Conservation (phyloP, 2,888 invertebrate species). For the Escarpia spicata region DNA sequence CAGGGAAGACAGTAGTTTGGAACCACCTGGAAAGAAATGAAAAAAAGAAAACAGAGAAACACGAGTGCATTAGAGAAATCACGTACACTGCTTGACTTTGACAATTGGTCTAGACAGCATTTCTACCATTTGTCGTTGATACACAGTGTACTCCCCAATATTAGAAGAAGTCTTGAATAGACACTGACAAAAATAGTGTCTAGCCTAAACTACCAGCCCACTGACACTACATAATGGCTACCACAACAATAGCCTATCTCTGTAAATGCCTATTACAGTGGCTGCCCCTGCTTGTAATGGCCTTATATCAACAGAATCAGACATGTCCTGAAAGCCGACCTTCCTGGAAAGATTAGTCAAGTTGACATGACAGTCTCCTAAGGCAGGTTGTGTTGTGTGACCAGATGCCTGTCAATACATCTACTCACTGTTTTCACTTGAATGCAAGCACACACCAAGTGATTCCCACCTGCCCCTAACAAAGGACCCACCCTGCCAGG, state of each 20-base stretch:
- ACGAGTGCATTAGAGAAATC: no score
- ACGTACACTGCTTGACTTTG: not conserved
- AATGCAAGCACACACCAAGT: not conserved
- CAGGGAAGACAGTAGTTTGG: no score
- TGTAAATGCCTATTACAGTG: not conserved
- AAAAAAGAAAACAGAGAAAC: no score
- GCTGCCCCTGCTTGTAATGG: not conserved
- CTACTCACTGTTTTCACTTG: not conserved
- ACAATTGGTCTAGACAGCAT: not conserved
- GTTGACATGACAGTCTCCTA: not conserved
- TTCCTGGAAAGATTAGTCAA: not conserved
- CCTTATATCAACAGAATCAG: not conserved
- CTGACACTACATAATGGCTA: not conserved
- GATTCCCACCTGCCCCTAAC: not conserved
- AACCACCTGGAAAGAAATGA: no score
- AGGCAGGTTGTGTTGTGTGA: not conserved
- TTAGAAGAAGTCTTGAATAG: not conserved
- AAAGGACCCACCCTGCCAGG: not conserved
- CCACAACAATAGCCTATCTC: not conserved
- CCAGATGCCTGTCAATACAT: not conserved
- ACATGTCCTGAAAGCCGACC: not conserved
- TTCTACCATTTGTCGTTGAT: not conserved
- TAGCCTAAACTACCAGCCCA: not conserved
- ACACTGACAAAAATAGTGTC: not conserved
- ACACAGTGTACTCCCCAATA: not conserved